These are phyloP conservation scores for Wasmannia auropunctata DNA, from an alignment of 1,140 invertebrate species.

Conservation along the genomic window DNA sequence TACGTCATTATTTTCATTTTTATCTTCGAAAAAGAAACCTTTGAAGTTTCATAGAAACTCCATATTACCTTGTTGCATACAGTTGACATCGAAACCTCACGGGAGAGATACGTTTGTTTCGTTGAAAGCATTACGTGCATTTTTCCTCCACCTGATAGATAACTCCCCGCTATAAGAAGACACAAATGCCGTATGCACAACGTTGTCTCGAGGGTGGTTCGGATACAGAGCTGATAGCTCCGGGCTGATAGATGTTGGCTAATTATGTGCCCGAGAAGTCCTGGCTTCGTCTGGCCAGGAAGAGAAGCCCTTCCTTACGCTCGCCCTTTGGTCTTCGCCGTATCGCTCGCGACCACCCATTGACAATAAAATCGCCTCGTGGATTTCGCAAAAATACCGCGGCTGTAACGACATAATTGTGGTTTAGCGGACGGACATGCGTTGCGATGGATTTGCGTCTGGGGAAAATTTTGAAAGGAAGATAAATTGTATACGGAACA, in stretches of 20 bases:
- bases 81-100: slow-evolving; percentile 1
- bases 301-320: slow-evolving; percentile 73
- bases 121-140: slow-evolving; percentile 35
- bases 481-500: slow-evolving; percentile 6
- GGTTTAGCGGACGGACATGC: background rate
- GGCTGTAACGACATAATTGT: slow-evolving; percentile 19
- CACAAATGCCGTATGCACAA: slow-evolving; percentile 61
- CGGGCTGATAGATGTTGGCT: slow-evolving; percentile 86
- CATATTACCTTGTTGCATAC: slow-evolving; percentile 6
- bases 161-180: slow-evolving; percentile 56
- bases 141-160: slow-evolving; percentile 54
- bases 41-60: background rate
- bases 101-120: slow-evolving; percentile 60
- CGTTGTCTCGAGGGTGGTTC: slow-evolving; percentile 77
- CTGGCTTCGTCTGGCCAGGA: slow-evolving; percentile 76
- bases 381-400: slow-evolving; percentile 38
- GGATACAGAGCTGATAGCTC: slow-evolving; percentile 83
- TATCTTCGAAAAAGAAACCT: background rate
- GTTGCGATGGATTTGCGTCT: background rate
- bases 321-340: slow-evolving; percentile 37
- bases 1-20: background rate
- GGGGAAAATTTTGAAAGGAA: background rate
- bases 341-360: slow-evolving; percentile 69
- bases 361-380: slow-evolving; percentile 66
- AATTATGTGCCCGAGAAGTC: slow-evolving; percentile 85